Evolutionary conservation across 2,888 invertebrate genomes (phyloP).

Genomic region (Drosophila koepferae): DNA sequence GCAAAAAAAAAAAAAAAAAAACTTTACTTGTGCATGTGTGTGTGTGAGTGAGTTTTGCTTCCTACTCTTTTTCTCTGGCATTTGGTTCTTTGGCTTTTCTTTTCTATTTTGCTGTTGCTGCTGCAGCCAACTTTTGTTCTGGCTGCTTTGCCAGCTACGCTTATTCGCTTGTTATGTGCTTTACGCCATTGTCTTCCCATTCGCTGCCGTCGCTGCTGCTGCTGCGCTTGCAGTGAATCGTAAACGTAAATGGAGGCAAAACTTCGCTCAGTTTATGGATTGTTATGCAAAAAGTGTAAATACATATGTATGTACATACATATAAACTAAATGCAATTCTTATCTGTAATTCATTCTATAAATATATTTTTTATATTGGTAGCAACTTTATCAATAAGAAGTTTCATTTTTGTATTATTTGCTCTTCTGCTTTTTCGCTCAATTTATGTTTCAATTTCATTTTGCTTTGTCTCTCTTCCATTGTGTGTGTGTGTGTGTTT

Average conservation of each 20-base stretch:
- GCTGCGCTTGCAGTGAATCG: constrained; percentile 23
- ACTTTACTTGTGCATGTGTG: constrained; percentile 25
- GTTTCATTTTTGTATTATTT: background rate
- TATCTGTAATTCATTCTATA: background rate
- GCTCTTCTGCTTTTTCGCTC: constrained; percentile 25
- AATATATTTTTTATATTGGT: background rate
- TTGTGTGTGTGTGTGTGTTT: constrained; percentile 11
- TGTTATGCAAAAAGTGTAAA: background rate
- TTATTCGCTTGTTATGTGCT: constrained; percentile 68
- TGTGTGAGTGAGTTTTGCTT: constrained; percentile 33
- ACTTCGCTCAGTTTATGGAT: constrained; percentile 14
- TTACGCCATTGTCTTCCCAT: constrained; percentile 63
- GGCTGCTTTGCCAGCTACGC: constrained; percentile 63
- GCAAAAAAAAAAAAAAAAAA: constrained; percentile 34
- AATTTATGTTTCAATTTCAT: constrained; percentile 48
- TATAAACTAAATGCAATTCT: background rate
- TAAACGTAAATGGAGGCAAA: constrained; percentile 45
- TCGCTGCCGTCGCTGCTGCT: constrained; percentile 44
- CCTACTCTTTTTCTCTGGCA: constrained; percentile 47
- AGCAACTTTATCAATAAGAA: constrained; percentile 1
- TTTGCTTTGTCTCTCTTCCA: constrained; percentile 32
- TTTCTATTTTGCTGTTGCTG: constrained; percentile 55
- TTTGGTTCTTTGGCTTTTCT: constrained; percentile 62
- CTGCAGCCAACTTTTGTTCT: constrained; percentile 67
- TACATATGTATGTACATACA: background rate